Conservation (phyloP, 2,113 vertebrate species). For the Callipepla squamata region DNA sequence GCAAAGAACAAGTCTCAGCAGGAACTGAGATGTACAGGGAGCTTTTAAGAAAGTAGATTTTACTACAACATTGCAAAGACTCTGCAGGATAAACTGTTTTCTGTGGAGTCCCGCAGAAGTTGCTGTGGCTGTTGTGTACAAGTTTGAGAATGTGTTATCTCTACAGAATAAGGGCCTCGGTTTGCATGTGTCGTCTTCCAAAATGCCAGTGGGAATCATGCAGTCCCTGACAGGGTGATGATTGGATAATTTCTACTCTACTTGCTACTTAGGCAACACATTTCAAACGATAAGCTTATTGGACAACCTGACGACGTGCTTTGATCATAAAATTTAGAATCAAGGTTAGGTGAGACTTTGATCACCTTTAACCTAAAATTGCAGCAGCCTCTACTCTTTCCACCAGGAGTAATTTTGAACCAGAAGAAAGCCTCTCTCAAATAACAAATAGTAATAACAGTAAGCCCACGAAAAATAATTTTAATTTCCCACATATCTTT, state of each 20-base stretch:
- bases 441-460: not conserved
- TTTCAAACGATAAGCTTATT: constrained; percentile 33
- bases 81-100: not conserved
- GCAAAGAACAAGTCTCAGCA: not conserved
- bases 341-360: not conserved
- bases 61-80: not conserved
- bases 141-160: not conserved
- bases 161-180: not conserved
- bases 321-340: not conserved
- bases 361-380: constrained; percentile 17
- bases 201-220: constrained; percentile 33
- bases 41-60: not conserved
- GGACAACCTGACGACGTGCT: constrained; percentile 43
- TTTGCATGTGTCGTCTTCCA: not conserved
- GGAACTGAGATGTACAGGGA: not conserved
- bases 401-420: not conserved
- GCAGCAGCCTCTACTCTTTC: not conserved
- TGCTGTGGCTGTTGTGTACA: not conserved
- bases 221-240: constrained; percentile 32
- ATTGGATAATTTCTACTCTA: constrained; percentile 47
- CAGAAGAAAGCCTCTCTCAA: not conserved
- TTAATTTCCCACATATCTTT: not conserved
- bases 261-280: constrained; percentile 19
- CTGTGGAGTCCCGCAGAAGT: not conserved
- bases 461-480: not conserved